Base-by-base conservation (phyloP, 2,113 vertebrate species). In the Mustelus asterias region DNA sequence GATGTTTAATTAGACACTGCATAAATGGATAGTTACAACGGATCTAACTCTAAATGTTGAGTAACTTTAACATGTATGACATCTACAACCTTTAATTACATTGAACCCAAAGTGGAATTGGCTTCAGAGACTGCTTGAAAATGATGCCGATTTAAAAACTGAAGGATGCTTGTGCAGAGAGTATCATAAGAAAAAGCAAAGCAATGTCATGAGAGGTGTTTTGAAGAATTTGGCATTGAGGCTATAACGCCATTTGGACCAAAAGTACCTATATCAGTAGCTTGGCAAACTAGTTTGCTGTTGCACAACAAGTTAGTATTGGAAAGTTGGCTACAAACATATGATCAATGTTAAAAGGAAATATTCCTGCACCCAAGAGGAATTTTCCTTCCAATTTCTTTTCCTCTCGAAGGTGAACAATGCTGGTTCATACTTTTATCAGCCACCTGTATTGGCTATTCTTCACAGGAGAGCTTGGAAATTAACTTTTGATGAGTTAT, bases 141-240 rank as follows among this genome's bases (percentile, higher is more conserved):
- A 69, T 69, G 20, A 33, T 33, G 70, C 70, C 33, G 70, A 29
- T 76, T 76, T 76, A 29, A 29, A 76, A 76, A 33, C 29, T 76
- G 70, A 76, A 76, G 24, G 70, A 26, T 76, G 24, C 70, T 33
- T 76, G 24, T 29, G 0, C 29, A 76, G 70, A 76, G 70, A 44
- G 24, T 88, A 48, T 20, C 9, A 88, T 26, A 48, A 20, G 48
- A 54, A 44, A 88, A 88, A 44, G 18, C 24, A 88, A 88, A 54
- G 85, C 44, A 88, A 88, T 88, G 41, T 54, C 85, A 48, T 5
- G 37, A 88, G 44, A 88, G 2, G 48, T 88, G 85, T 6, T 44
- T 88, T 88, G 44, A 88, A 88, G 85, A 88, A 88, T 54, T 88
- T 85, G 48, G 24, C 85, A 88, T 88, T 41, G 33, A 86, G 41